Conservation (phyloP, 2,888 invertebrate genomes). For the Leptinotarsa rubiginosa region DNA sequence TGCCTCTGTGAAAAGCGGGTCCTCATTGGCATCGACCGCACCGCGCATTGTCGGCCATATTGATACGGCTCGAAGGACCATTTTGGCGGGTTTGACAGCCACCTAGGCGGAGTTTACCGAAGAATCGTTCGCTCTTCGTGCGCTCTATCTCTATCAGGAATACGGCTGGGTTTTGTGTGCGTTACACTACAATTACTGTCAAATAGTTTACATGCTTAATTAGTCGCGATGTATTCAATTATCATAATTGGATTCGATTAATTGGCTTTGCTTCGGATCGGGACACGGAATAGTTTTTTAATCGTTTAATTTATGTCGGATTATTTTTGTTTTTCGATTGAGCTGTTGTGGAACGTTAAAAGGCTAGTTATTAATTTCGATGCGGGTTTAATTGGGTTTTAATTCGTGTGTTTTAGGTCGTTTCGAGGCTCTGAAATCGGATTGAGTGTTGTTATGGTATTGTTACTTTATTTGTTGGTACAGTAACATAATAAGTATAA, state of each 20-base stretch:
- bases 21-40: conserved; percentile 68
- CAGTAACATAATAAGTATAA: too few relatives aligned
- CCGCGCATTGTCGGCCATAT: conserved; percentile 65
- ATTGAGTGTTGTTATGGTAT: too few relatives aligned
- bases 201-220: conserved; percentile 66
- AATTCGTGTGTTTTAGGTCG: conserved; percentile 6
- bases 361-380: conserved; percentile 34
- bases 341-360: conserved; percentile 16
- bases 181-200: conserved; percentile 60
- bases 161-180: conserved; percentile 48
- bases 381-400: conserved; percentile 33
- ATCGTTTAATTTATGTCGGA: conserved; percentile 53
- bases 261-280: conserved; percentile 60
- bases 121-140: conserved; percentile 45
- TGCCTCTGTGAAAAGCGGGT: conserved; percentile 70
- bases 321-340: conserved; percentile 48
- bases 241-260: conserved; percentile 66
- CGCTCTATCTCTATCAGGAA: conserved; percentile 43
- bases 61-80: conserved; percentile 45
- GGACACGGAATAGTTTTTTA: conserved; percentile 55
- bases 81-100: conserved; percentile 26
- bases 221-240: conserved; percentile 67
- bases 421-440: too few relatives aligned
- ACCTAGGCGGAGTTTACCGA: conserved; percentile 51
- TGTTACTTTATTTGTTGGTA: too few relatives aligned